Evolutionary conservation across 2,797 vertebrate genomes (phyloP).

Genomic region (Tokudaia tokunoshimensis): DNA sequence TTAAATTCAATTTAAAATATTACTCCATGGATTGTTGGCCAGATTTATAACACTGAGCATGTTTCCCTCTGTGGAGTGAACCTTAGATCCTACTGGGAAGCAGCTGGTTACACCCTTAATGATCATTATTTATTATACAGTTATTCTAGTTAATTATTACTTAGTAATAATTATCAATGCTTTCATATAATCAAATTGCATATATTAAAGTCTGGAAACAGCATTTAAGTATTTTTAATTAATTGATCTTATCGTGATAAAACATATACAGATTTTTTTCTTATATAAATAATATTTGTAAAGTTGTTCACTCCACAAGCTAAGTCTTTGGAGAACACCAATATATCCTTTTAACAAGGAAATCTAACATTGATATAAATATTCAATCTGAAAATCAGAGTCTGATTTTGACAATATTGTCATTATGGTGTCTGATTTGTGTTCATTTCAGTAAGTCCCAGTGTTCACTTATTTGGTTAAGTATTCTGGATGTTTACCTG

Average conservation of each 20-base stretch:
- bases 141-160: not conserved
- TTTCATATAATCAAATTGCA: not conserved
- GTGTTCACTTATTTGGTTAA: not conserved
- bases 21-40: not conserved
- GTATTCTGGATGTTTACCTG: not conserved
- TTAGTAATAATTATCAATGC: not conserved
- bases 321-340: not conserved
- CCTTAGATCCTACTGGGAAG: not conserved
- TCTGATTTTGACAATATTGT: not conserved
- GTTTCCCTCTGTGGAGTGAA: not conserved
- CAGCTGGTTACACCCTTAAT: not conserved
- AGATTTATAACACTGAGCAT: not conserved
- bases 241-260: not conserved
- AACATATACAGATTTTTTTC: not conserved
- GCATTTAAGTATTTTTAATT: not conserved
- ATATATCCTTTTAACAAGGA: not conserved
- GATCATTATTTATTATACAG: not conserved
- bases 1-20: not conserved
- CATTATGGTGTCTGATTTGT: not conserved
- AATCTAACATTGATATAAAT: not conserved
- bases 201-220: constrained; percentile 7
- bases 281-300: not conserved
- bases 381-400: not conserved
- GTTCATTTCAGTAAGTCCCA: not conserved
- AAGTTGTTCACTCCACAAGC: not conserved